A percentile compares a stretch with the other conserved stretches of the same genome.
Evolutionary conservation across 2,797 vertebrate genomes (phyloP).

Genomic region (Sphenodon punctatus): DNA sequence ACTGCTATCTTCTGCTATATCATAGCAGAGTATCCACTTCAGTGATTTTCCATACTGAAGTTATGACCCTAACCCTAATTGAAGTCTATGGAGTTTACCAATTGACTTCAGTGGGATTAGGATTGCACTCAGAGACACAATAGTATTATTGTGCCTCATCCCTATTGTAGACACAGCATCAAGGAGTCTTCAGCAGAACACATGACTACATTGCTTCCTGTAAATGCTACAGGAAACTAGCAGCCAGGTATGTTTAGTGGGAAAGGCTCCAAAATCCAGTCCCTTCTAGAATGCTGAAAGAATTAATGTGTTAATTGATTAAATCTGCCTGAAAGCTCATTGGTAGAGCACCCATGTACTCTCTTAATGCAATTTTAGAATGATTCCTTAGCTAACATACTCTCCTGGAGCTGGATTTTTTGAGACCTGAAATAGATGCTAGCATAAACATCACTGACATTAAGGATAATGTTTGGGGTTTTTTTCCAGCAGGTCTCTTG

Average conservation of each 20-base stretch:
- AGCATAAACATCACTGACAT: slow-evolving; percentile 29
- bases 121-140: too few relatives aligned
- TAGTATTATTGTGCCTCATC: fast-evolving
- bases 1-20: fast-evolving
- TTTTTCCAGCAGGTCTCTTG: slow-evolving; percentile 29
- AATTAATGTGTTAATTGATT: neutral
- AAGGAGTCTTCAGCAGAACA: neutral
- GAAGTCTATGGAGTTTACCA: too few relatives aligned
- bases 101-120: neutral
- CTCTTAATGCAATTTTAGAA: neutral
- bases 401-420: neutral
- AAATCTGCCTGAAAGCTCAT: neutral
- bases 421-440: slow-evolving; percentile 25
- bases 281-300: neutral
- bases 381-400: neutral
- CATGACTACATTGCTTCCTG: neutral
- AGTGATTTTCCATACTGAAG: too few relatives aligned
- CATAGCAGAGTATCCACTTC: fast-evolving
- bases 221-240: neutral
- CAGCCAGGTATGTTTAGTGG: neutral
- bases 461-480: slow-evolving; percentile 12
- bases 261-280: neutral
- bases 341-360: neutral
- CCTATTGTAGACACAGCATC: neutral
- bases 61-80: too few relatives aligned